Base-by-base conservation (phyloP, 2,797 vertebrate species). In the Pantherophis alleghaniensis region DNA sequence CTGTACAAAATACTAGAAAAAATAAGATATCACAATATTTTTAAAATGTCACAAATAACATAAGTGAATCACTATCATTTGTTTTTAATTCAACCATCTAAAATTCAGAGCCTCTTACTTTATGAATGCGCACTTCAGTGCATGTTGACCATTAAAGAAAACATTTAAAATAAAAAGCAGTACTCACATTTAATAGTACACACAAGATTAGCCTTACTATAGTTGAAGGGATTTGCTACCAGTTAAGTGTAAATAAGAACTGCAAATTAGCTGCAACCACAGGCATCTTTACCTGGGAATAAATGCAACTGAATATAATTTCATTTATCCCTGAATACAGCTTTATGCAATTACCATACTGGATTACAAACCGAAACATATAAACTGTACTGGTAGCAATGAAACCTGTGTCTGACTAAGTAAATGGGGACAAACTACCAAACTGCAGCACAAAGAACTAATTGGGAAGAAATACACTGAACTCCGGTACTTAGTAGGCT, bases 21-120 rank as follows among this genome's bases (percentile, higher is more conserved):
- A 87, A 83, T 60, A 26, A 37, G 16, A 7, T 9, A 51, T 86
- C 56, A 32, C 47, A 89, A 60, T 88, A 86, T 47, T 87, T 51
- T 86, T n/a, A 53, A 91, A 79, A 42, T 47, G 56, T 59, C 28
- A 88, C 57, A 56, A 28, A 91, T 88, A 66, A 86, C 59, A 28
- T 63, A 92, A n/a, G 37, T 28, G n/a, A 18, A 22, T 37, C 22
- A 12, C 2, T 93, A 69, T 59, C 12, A 57, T 20, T 69, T 2
- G 37, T 91, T 74, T 88, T 95, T 90, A 59, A 59, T 92, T 87
- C 7, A 93, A 28, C 86, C 90, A 93, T 94, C 88, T 89, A 94
- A 90, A 92, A 93, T 93, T 79, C 94, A 61, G 69, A 79, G 63
- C 89, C 66, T 74, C 14, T 32, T 96, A 93, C 61, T n/a, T 83